Base-by-base conservation (phyloP, 2,113 vertebrate species). In the Syngnathus typhle region DNA sequence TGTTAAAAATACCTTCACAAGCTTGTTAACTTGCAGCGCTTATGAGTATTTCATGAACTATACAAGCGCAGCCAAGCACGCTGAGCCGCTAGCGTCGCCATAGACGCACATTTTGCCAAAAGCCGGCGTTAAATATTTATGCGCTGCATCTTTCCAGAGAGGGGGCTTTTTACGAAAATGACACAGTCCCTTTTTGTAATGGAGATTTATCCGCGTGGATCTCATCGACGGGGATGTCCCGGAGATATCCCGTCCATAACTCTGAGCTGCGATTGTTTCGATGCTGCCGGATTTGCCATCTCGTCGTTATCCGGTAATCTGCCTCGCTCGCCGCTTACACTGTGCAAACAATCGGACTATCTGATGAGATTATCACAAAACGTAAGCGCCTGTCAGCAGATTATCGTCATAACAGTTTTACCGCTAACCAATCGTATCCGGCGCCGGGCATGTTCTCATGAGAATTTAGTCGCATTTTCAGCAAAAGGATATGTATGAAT, bases 291-390 rank as follows among this genome's bases (percentile, higher is more conserved):
- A 79, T 82, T 84, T 85, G 62, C 74, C 65, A 76, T 78, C 43
- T 56, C 8, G 71, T 66, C 64, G 66, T 85, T 87, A 82, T 79
- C 72, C 79, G 70, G 68, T 86, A 77, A 82, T 81, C 84, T 79
- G 72, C 66, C 62, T 71, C 75, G 63, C 60, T 15, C 73, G 23
- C 64, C 51, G 36, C 70, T 79, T 75, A 75, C 58, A 82, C 18
- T 84, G 80, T 76, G 72, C 71, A 82, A 68, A 77, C 73, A 81
- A 78, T 82, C 85, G 76, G 83, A 78, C 68, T 72, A 82, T 82
- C 78, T 86, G 86, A 89, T 82, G 71, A 76, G 81, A 87, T 89
- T 85, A 89, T 81, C 82, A 73, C 51, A 61, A 58, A 68, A 4
- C 72, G 66, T 76, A 82, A 83, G 62, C 77, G 47, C 63, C 67